phyloP scores from a whole-genome alignment of 2,797 vertebrate genomes.

The Netta rufina region DNA sequence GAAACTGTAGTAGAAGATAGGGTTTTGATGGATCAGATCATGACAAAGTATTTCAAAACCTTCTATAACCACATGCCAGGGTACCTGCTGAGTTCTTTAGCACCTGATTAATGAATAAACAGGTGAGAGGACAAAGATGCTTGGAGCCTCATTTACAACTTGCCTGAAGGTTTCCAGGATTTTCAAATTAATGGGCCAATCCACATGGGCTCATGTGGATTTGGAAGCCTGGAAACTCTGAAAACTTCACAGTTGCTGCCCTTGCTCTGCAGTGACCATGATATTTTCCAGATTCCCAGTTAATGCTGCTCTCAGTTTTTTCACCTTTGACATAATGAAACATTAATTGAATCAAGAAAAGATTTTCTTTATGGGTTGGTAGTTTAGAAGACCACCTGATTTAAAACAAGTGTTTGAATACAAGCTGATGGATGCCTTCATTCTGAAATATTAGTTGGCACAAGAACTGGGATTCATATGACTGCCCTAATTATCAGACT shows the following conservation, averaged over 20 bases:
- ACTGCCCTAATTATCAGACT: constrained; percentile 32
- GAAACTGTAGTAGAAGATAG: background rate
- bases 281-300: constrained; percentile 3
- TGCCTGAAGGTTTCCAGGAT: constrained; percentile 35
- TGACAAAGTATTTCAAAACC: constrained; percentile 3
- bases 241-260: background rate
- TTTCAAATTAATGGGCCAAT: constrained; percentile 35
- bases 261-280: background rate
- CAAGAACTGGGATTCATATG: constrained; percentile 4
- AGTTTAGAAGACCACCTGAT: constrained; percentile 15
- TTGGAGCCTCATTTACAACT: background rate
- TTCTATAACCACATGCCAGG: background rate
- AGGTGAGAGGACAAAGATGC: constrained; percentile 21
- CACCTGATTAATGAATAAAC: constrained; percentile 47
- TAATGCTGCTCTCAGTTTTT: background rate
- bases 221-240: background rate
- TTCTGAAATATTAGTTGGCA: constrained; percentile 16
- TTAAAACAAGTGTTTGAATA: background rate
- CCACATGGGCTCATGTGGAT: constrained; percentile 6
- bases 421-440: constrained; percentile 16
- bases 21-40: background rate
- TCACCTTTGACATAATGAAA: constrained; percentile 29
- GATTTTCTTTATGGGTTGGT: background rate
- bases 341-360: constrained; percentile 45
- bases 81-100: constrained; percentile 43